A percentile compares a stretch with the other conserved stretches of the same genome.
These are phyloP conservation scores for Aculops lycopersici DNA, from an alignment of 1,140 invertebrate genomes.

Conservation along the genomic window DNA sequence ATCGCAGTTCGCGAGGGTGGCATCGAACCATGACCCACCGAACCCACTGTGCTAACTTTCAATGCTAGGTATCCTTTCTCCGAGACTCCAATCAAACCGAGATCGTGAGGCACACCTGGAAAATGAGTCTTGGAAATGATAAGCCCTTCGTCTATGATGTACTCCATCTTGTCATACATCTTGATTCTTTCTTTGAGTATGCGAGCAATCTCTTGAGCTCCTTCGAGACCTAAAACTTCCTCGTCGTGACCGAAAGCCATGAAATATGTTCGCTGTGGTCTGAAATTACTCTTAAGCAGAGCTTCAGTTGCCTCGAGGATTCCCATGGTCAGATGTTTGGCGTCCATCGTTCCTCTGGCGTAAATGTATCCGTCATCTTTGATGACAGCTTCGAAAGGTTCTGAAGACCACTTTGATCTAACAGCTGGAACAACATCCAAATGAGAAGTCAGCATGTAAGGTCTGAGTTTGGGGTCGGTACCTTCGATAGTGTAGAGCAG, in stretches of 20 bases:
- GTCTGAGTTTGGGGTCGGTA: slow-evolving; percentile 15
- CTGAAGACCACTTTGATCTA: slow-evolving; percentile 18
- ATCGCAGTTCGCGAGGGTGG: slow-evolving; percentile 20
- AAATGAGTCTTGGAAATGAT: neutral
- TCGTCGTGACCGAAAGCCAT: slow-evolving; percentile 25
- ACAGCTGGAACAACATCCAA: slow-evolving; percentile 25
- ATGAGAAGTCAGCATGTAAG: slow-evolving; percentile 22
- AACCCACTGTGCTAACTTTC: slow-evolving; percentile 16
- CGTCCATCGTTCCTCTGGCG: slow-evolving; percentile 24
- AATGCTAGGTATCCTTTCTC: slow-evolving; percentile 22
- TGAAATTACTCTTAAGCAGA: slow-evolving; percentile 16
- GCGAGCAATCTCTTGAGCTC: neutral
- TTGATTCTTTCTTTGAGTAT: neutral
- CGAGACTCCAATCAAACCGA: slow-evolving; percentile 16
- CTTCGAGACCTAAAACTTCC: neutral
- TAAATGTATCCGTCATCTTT: slow-evolving; percentile 20
- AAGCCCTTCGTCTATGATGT: neutral
- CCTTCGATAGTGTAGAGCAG: slow-evolving; percentile 19
- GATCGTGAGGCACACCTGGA: neutral
- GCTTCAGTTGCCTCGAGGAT: slow-evolving; percentile 23
- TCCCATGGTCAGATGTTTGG: slow-evolving; percentile 22
- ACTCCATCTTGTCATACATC: slow-evolving; percentile 8
- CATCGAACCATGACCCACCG: slow-evolving; percentile 23
- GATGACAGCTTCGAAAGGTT: slow-evolving; percentile 21
- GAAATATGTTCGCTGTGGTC: slow-evolving; percentile 20